Percentiles rank a stretch among this genome's conserved stretches.
Conservation (phyloP, 2,113 vertebrate genomes). For the Hippopotamus amphibius region DNA sequence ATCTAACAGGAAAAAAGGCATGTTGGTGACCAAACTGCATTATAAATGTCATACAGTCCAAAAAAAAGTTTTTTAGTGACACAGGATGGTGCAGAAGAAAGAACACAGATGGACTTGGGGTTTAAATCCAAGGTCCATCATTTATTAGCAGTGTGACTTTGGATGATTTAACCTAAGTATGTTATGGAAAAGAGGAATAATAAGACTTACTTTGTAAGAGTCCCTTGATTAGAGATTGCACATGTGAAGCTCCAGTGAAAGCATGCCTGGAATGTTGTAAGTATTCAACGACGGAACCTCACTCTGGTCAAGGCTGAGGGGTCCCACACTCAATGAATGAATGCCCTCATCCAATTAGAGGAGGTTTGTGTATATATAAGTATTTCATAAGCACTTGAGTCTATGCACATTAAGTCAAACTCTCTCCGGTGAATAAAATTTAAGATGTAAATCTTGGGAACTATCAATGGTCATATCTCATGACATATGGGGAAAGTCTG, state of each 20-base stretch:
- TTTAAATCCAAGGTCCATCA: neutral
- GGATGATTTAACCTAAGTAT: neutral
- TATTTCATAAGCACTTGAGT: neutral
- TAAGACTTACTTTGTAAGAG: neutral
- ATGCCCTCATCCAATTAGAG: neutral
- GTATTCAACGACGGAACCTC: neutral
- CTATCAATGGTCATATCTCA: neutral
- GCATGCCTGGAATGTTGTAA: neutral
- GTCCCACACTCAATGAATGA: neutral
- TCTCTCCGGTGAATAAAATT: neutral
- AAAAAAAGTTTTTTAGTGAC: neutral
- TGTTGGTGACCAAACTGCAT: neutral
- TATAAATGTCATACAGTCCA: neutral
- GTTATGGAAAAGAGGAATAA: neutral
- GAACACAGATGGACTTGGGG: neutral
- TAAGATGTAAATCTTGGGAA: neutral
- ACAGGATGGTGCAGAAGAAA: neutral
- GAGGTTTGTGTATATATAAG: neutral
- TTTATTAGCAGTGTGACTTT: neutral
- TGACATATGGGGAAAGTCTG: neutral
- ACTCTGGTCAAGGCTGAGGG: neutral
- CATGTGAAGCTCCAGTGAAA: neutral
- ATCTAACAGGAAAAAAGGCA: neutral
- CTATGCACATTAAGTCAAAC: neutral
- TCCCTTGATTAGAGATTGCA: neutral